Evolutionary conservation across 2,888 invertebrate species (phyloP), one percentile per base, ranked within the genome.

Genomic region (Hedya salicella): DNA sequence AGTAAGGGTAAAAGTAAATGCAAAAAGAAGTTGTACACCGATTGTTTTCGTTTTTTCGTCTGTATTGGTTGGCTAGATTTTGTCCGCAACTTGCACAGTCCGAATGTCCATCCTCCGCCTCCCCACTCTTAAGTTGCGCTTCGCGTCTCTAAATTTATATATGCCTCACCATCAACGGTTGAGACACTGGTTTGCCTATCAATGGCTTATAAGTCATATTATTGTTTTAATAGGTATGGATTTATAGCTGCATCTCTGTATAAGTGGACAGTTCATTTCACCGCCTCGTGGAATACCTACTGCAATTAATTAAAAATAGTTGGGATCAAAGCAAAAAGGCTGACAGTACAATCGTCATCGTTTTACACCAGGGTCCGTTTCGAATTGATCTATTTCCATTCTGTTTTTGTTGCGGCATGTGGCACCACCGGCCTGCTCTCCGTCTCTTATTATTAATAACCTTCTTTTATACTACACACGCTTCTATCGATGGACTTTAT

Each of bases 401-500:
- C 71, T 72, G 84, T 91, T 91, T 92, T 91, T 91, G 85, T 83
- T 82, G 77, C 86, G 81, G 86, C 91, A 90, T 91, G 89, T 88
- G 91, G 89, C 87, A 82, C 80, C 81, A 76, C 71, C 72, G 78
- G 75, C 79, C 73, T 76, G 78, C 75, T 79, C 80, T 82, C 85
- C 81, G 82, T 82, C 82, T 87, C 80, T 83, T 86, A 84, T 88
- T 92, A 92, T 91, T 92, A 92, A 92, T 92, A 91, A 92, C 83
- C 87, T 90, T 88, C 88, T 75, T 89, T 90, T 89, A 88, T 91
- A 79, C 80, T 77, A 49, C 77, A 85, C 78, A 83, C 86, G 82
- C 83, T 84, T 83, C 85, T 86, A 89, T 89, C 83, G 88, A 89
- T 88, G 83, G 86, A 70, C 83, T 91, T 91, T 90, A 92, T 91